These are phyloP conservation scores for Athetis lepigone DNA, from an alignment of 2,888 invertebrate genomes.

Conservation along the genomic window DNA sequence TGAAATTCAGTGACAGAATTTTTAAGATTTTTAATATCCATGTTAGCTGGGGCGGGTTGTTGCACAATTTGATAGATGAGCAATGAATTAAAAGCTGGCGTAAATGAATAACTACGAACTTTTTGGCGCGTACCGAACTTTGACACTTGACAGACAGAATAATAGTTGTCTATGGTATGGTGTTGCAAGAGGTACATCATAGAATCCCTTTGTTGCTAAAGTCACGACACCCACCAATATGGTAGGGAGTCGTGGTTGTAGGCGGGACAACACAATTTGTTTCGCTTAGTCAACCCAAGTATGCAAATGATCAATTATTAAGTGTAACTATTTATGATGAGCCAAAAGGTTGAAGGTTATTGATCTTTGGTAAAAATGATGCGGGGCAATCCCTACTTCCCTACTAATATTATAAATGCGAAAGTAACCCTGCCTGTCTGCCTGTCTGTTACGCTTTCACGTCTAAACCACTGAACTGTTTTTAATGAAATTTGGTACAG, in stretches of 20 bases:
- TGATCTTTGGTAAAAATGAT: not conserved
- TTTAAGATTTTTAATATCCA: no score
- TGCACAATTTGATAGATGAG: not conserved
- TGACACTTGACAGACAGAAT: conserved; percentile 4
- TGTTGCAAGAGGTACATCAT: conserved; percentile 7
- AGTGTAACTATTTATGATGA: not conserved
- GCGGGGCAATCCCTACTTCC: no score
- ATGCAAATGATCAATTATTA: conserved; percentile 28
- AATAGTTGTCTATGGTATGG: conserved; percentile 17
- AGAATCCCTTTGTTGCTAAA: conserved; percentile 24
- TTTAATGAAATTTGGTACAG: no score
- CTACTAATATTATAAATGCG: no score
- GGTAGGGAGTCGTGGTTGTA: conserved; percentile 2
- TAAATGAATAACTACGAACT: not conserved
- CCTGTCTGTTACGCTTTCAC: no score
- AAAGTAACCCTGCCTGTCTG: no score
- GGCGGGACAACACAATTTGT: conserved; percentile 25
- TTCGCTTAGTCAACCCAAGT: conserved; percentile 1
- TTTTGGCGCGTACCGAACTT: not conserved
- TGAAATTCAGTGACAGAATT: no score
- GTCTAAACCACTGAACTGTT: no score
- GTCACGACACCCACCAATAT: conserved; percentile 29
- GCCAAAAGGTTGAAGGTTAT: accelerated
- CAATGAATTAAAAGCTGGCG: not conserved
- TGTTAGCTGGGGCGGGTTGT: no score